Evolutionary conservation across 1,140 invertebrate species (phyloP), one percentile per base, ranked within the genome.

Genomic region (Grapholita molesta): DNA sequence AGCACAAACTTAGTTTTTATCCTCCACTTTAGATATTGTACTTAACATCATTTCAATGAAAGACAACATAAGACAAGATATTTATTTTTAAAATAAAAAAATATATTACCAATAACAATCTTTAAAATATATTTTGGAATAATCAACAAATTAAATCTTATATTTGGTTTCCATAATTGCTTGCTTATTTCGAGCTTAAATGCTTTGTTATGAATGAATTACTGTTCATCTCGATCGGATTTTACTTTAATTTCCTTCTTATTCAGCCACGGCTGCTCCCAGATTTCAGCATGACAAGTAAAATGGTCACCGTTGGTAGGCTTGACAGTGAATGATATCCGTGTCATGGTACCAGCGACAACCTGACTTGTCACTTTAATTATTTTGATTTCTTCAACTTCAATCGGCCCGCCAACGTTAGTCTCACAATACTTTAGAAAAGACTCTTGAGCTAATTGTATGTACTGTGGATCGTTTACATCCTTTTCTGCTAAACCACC

Each of bases 191-290:
- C n/a, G n/a, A n/a, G n/a, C n/a, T n/a, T n/a, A n/a, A n/a, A n/a
- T n/a, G n/a, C n/a, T n/a, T n/a, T n/a, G n/a, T n/a, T n/a, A n/a
- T n/a, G n/a, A n/a, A n/a, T n/a, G n/a, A n/a, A 11, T 67, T 71
- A 70, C n/a, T 48, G 11, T 33, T 67, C 11, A 11, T 30, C 11
- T 8, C 38, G 32, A 15, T 66, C 2, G 38, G 70, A 77, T 7
- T 65, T 38, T 4, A 77, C 72, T 0, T 18, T 23, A 32, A 76
- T 70, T 5, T 75, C 67, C 57, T 68, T 69, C 12, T 70, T 67
- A 0, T 79, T 80, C 0, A 81, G 28, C 94, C 94, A 95, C 1
- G 94, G 89, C 73, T 89, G 84, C 33, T 94, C 93, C 93, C 93
- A 94, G 11, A 94, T 80, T 4, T 80, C 79, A n/a, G 94, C 81